phyloP scores from a whole-genome alignment of 2,113 vertebrate species.

The Thunnus thynnus region DNA sequence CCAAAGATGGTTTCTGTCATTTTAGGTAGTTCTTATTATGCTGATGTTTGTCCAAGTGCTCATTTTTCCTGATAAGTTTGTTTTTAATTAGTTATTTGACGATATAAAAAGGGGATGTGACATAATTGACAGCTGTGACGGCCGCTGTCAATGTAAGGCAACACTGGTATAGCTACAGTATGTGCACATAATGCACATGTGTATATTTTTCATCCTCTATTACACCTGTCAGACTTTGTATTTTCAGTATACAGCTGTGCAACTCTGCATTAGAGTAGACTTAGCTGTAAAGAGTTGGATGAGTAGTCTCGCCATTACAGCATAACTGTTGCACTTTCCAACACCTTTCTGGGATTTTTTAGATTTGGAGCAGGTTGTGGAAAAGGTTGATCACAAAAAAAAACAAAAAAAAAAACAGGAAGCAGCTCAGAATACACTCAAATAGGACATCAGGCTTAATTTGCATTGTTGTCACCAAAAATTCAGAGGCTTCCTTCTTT shows the following conservation, averaged over 20 bases:
- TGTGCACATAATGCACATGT: too few relatives aligned
- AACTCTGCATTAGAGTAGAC: background rate
- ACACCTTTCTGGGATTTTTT: background rate
- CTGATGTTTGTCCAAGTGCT: too few relatives aligned
- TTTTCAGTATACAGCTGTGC: background rate
- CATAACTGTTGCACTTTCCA: background rate
- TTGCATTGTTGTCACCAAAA: constrained; percentile 46
- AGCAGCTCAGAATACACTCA: constrained; percentile 66
- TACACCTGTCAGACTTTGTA: background rate
- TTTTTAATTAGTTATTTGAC: too few relatives aligned
- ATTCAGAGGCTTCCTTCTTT: constrained; percentile 21
- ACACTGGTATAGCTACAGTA: too few relatives aligned
- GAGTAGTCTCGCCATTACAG: background rate
- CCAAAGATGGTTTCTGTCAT: too few relatives aligned
- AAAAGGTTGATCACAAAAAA: constrained; percentile 25
- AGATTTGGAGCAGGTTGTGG: constrained; percentile 28
- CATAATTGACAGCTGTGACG: too few relatives aligned
- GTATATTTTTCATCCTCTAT: background rate
- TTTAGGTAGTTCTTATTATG: too few relatives aligned
- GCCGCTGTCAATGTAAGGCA: background rate
- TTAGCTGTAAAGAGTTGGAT: background rate
- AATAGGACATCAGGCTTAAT: constrained; percentile 16
- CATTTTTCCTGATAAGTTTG: too few relatives aligned
- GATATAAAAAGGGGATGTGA: too few relatives aligned
- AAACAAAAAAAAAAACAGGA: constrained; percentile 54